phyloP scores from a whole-genome alignment of 2,797 vertebrate genomes.

The Strix occidentalis region DNA sequence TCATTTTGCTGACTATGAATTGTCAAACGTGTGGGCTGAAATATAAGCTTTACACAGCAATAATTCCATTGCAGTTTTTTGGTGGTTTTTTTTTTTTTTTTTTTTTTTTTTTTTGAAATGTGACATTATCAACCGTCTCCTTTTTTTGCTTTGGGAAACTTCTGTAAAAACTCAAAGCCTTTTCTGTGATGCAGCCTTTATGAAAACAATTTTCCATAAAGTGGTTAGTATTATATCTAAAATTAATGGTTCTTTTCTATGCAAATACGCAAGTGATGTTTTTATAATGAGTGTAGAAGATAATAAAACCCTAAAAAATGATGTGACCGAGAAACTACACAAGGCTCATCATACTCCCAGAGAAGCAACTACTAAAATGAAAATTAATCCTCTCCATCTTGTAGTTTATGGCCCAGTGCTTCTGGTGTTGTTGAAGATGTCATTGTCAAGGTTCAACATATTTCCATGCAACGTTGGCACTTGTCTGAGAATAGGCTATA shows the following conservation, averaged over 20 bases:
- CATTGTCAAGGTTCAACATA: background rate
- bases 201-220: background rate
- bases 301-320: conserved; percentile 41
- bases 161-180: background rate
- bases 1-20: conserved; percentile 8
- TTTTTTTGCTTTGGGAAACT: background rate
- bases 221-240: background rate
- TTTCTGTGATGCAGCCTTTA: background rate
- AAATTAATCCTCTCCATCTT: background rate
- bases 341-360: conserved; percentile 14
- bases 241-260: background rate
- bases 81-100: too few relatives aligned
- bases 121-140: background rate
- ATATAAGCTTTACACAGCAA: background rate
- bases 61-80: background rate
- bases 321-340: background rate
- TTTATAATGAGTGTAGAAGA: conserved; percentile 20
- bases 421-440: conserved; percentile 46
- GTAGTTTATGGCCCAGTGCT: conserved; percentile 30
- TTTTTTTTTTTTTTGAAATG: background rate
- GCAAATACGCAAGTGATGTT: background rate
- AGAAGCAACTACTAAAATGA: conserved; percentile 37
- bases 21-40: background rate
- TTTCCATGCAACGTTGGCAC: background rate
- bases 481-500: background rate